Evolutionary conservation across 2,797 vertebrate species (phyloP), one percentile per base, ranked within the genome.

Genomic region (Phalanger gymnotis): DNA sequence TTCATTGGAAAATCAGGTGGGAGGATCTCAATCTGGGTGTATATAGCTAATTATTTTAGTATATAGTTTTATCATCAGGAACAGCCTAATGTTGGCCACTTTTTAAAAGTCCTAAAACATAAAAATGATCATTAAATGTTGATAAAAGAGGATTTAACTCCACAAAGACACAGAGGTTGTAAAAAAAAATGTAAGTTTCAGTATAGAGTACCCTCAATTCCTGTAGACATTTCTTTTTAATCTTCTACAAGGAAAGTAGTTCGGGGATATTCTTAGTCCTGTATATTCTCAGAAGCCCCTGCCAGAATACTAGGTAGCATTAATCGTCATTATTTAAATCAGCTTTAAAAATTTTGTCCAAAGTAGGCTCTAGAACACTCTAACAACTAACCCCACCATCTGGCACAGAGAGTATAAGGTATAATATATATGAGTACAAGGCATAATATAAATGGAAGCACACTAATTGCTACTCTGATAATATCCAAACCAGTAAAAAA

Each of bases 1-100:
- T 94, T 92, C 89, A 40, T 93, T 95, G 89, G 95, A 96, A 97
- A 97, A 98, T 95, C 94, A 98, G 57, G 96, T 97, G 92, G 96
- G 96, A 95, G 96, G 91, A 94, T 58, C 55, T 28, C 7, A 61
- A 91, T 95, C 90, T 92, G 22, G 54, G 40, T 91, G 93, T 96
- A 81, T 9, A 92, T 94, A 92, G n/a, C 54, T 92, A 92, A 92
- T 92, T 91, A 93, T 95, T 94, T 94, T 92, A 58, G 94, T 91
- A 66, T 31, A 52, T 25, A 90, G 93, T 90, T 53, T 57, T 81
- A 94, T 90, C 96, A 54, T 90, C 55, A 95, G 92, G 55, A 57
- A 30, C 52, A 92, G 91, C 16, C 93, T 93, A 91, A 96, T 93
- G 93, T 61, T 66, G 61, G 73, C 25, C 27, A 3, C 51, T 90